These are phyloP conservation scores for Eupleurogrammus muticus DNA, from an alignment of 2,797 vertebrate species.

Conservation along the genomic window DNA sequence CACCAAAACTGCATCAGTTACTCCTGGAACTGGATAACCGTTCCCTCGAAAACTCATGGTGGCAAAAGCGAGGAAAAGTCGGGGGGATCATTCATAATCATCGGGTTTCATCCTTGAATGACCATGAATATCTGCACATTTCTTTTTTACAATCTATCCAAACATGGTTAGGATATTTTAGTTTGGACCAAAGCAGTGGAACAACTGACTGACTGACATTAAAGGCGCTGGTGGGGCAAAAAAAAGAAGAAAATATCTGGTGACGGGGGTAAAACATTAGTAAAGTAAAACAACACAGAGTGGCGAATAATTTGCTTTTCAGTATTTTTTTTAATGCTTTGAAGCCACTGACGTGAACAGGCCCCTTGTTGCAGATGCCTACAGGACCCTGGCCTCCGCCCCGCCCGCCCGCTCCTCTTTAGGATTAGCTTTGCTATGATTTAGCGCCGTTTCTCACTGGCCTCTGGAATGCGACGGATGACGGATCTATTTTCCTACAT, in stretches of 20 bases:
- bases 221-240: neutral
- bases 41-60: neutral
- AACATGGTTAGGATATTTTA: slow-evolving; percentile 15
- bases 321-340: slow-evolving; percentile 55
- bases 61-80: neutral
- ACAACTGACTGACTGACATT: slow-evolving; percentile 1
- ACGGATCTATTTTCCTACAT: slow-evolving; percentile 89
- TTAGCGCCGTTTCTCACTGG: slow-evolving; percentile 80
- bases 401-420: slow-evolving; percentile 61
- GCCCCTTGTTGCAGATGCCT: slow-evolving; percentile 52
- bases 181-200: neutral
- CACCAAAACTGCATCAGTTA: neutral
- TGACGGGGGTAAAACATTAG: slow-evolving; percentile 27
- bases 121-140: neutral
- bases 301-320: slow-evolving; percentile 34
- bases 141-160: neutral
- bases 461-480: slow-evolving; percentile 85
- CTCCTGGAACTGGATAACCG: no score
- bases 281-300: slow-evolving; percentile 35
- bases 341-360: slow-evolving; percentile 43
- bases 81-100: slow-evolving; percentile 3
- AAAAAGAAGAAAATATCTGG: neutral
- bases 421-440: slow-evolving; percentile 81
- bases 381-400: slow-evolving; percentile 51
- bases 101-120: neutral